A percentile compares a stretch with the other conserved stretches of the same genome.
These are phyloP conservation scores for Meganola albula DNA, from an alignment of 2,888 invertebrate species.

Conservation along the genomic window DNA sequence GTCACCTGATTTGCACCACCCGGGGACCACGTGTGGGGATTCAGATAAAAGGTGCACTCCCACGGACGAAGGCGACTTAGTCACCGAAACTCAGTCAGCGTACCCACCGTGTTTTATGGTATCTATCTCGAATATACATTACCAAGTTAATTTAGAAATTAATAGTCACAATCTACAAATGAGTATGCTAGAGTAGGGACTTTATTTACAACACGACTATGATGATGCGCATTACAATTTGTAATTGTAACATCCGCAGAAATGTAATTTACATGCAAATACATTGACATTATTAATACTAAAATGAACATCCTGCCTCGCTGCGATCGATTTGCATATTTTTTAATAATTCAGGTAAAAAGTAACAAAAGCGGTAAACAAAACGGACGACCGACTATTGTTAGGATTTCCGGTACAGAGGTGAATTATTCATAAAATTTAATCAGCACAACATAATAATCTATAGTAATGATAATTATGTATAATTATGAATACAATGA, in stretches of 20 bases:
- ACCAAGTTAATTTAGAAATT: too few relatives aligned
- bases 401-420: constrained; percentile 61
- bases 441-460: constrained; percentile 62
- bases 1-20: too few relatives aligned
- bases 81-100: too few relatives aligned
- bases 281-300: constrained; percentile 65
- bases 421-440: constrained; percentile 70
- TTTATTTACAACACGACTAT: constrained; percentile 53
- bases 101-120: too few relatives aligned
- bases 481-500: constrained; percentile 41
- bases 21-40: too few relatives aligned
- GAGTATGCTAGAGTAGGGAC: constrained; percentile 25
- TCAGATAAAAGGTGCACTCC: too few relatives aligned
- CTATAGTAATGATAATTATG: constrained; percentile 55
- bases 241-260: constrained; percentile 67
- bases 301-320: constrained; percentile 71
- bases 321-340: constrained; percentile 75
- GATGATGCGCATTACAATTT: constrained; percentile 59
- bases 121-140: too few relatives aligned
- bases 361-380: constrained; percentile 63
- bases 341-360: constrained; percentile 70
- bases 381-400: constrained; percentile 59
- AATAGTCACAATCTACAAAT: too few relatives aligned
- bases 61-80: too few relatives aligned
- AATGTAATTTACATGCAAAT: constrained; percentile 72